Percentiles rank a stretch among this genome's conserved stretches.
Conservation (phyloP, 2,797 vertebrate species). For the Calcarius lapponicus region DNA sequence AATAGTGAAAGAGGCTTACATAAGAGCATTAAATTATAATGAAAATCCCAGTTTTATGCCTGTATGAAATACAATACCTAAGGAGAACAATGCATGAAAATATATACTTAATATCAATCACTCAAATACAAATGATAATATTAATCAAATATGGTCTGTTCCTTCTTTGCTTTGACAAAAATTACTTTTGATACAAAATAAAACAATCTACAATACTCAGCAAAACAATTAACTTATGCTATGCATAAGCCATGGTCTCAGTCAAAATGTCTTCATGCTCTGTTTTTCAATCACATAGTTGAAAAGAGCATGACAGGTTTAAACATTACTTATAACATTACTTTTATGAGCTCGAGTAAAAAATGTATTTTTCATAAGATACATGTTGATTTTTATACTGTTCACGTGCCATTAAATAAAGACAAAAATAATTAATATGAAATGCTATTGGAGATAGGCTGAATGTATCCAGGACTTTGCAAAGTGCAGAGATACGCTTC, state of each 20-base stretch:
- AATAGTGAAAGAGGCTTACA: background rate
- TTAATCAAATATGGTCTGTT: background rate
- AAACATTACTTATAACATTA: background rate
- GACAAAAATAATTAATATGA: background rate
- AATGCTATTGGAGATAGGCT: background rate
- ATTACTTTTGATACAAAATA: slow-evolving; percentile 18
- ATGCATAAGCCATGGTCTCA: background rate
- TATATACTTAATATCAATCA: slow-evolving; percentile 13
- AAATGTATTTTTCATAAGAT: background rate
- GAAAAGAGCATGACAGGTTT: background rate
- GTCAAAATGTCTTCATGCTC: background rate
- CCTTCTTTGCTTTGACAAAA: slow-evolving; percentile 32
- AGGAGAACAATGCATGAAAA: background rate
- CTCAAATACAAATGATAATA: slow-evolving; percentile 11
- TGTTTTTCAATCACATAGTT: background rate
- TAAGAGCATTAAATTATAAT: background rate
- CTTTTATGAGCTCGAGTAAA: background rate
- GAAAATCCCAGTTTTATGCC: background rate
- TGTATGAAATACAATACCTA: background rate
- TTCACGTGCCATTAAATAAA: background rate
- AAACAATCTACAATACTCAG: background rate
- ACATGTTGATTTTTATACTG: background rate
- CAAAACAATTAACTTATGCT: background rate
- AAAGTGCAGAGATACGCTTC: background rate
- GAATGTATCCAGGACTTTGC: background rate